Evolutionary conservation across 30 jellyfish, hydroid and myxozoan genomes (phyloP).

Genomic region (Haliclystus octoradiatus): DNA sequence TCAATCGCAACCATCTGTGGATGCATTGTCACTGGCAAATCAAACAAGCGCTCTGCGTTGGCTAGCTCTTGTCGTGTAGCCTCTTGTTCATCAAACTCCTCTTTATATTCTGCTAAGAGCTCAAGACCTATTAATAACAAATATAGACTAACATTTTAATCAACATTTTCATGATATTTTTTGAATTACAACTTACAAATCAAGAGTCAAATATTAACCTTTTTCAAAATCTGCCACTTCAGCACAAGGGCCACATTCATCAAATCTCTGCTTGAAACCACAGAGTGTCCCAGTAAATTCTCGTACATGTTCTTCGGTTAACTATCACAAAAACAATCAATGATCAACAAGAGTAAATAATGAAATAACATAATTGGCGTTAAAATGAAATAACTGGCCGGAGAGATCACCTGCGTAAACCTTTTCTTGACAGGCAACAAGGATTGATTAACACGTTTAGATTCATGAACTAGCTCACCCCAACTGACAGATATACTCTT

Average conservation of each 20-base stretch:
- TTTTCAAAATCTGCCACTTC: slow-evolving; percentile 68
- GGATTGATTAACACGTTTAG: slow-evolving; percentile 68
- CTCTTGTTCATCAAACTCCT: slow-evolving; percentile 43
- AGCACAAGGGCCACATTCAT: slow-evolving; percentile 80
- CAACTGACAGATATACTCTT: slow-evolving; percentile 46
- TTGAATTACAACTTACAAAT: not conserved
- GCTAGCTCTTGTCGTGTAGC: slow-evolving; percentile 80
- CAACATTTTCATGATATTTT: not conserved
- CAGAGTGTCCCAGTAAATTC: slow-evolving; percentile 55
- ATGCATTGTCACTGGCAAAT: slow-evolving; percentile 68
- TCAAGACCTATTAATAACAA: slow-evolving; percentile 35
- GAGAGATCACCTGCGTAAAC: slow-evolving; percentile 58
- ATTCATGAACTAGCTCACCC: slow-evolving; percentile 62
- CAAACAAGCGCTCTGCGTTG: slow-evolving; percentile 81
- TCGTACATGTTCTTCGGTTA: slow-evolving; percentile 71
- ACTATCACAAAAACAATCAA: slow-evolving; percentile 20
- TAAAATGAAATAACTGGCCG: not conserved
- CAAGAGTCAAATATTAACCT: slow-evolving; percentile 28
- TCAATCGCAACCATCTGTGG: slow-evolving; percentile 75
- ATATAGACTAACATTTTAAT: not conserved
- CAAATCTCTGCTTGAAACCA: slow-evolving; percentile 42
- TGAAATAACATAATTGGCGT: not conserved
- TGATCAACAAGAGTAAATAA: not conserved
- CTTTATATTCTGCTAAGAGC: slow-evolving; percentile 43
- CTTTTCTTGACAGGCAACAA: slow-evolving; percentile 67